Base-by-base conservation (phyloP, 2,888 invertebrate species). In the Orchestes rusci region DNA sequence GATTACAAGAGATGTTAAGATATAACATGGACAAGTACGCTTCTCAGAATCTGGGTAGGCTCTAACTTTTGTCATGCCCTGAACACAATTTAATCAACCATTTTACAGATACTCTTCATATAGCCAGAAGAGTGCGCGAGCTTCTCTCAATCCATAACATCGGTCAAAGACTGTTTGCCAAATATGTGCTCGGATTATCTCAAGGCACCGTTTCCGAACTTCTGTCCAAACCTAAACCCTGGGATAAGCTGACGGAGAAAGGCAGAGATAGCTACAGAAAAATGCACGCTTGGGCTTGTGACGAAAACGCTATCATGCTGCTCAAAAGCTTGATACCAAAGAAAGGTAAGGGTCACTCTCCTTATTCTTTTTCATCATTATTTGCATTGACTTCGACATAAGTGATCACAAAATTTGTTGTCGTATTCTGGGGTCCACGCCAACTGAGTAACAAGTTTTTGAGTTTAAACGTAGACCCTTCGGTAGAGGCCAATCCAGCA, bases 181-280 rank as follows among this genome's bases (percentile, higher is more conserved):
- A 97, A 69, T 96, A 96, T 71, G 92, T 99, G 37, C 80, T 99
- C 57, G 97, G 97, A 1, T 73, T 93, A 51, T 94, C 86, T 51
- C 97, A 99, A 70, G 99, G 99, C 48, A 99, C 99, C 16, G 96
- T 99, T 35, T 94, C 94, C 54, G 99, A 99, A 72, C 74, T 99
- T 61, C 77, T 99, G 52, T 96, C 96, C 57, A 99, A 99, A 68
- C 99, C 99, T 42, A 96, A 99, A 68, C 95, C 95, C 10, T 99
- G 99, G 99, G 95, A 96, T 73, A 97, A 97, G 72, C 75, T 99
- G 64, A 99, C 99, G 45, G 99, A 99, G 73, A 99, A 99, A 70
- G 99, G 99, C 23, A 77, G 97, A 43, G 99, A 99, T 74, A 96
- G 96, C 60, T 99, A 99, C 73, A 77, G 99, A 63, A 96, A 97